Evolutionary conservation across 2,113 vertebrate species (phyloP), one percentile per base, ranked within the genome.

Genomic region (Thalassoma bifasciatum): DNA sequence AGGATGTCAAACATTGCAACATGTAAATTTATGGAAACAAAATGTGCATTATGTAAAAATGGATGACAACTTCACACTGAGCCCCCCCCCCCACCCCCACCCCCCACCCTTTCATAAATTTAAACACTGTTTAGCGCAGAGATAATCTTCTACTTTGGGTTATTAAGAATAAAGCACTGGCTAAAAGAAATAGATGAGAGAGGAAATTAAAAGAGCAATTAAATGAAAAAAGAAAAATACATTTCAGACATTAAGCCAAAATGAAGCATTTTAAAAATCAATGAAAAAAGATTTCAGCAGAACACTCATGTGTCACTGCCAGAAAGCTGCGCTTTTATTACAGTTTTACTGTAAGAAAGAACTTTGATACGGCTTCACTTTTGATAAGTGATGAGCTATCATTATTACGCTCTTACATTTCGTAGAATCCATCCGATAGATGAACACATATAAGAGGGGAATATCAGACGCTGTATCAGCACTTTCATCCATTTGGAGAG

Each of bases 181-280:
- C 61, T 58, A 66, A 34, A 71, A 42, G 59, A 61, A 52, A 40
- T n/a, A n/a, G n/a, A n/a, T n/a, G 5, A 36, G 46, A 54, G 49
- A 74, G 44, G 51, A 51, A 77, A 83, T 79, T 53, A 76, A 59
- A 73, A 82, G 56, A 78, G 47, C 67, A 62, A 83, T 86, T 61
- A 80, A 79, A 88, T 77, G 71, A 80, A 68, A 84, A 82, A n/a
- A n/a, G n/a, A n/a, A n/a, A n/a, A n/a, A n/a, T n/a, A 75, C 62
- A 83, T 78, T 75, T 64, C 60, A 65, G 59, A 67, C 40, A 72
- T 59, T 21, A 16, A 26, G 80, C 81, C 82, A 66, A 88, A 88
- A 74, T 7, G 16, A 65, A 69, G 79, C 89, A 82, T 89, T 90
- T 91, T 74, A 72, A 87, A 89, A 90, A 92, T 92, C 89, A 81